A percentile compares a stretch with the other conserved stretches of the same genome.
These are phyloP conservation scores for Casuarius casuarius DNA, from an alignment of 2,113 vertebrate genomes.

Conservation along the genomic window DNA sequence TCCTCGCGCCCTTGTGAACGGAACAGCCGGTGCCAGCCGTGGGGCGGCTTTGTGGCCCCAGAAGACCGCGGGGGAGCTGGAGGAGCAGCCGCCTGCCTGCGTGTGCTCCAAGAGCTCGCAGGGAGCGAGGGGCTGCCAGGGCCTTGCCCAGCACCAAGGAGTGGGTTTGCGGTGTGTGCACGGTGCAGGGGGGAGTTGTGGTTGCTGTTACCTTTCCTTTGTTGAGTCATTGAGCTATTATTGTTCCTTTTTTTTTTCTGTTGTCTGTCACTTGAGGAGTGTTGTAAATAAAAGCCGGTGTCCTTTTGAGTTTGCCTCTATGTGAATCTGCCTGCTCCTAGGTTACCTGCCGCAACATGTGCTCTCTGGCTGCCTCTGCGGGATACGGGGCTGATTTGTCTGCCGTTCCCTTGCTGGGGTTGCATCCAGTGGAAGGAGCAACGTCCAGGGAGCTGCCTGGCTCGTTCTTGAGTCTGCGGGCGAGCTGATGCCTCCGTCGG, in stretches of 20 bases:
- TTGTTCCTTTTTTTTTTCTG: slow-evolving; percentile 25
- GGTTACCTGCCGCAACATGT: not conserved
- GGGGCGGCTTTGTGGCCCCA: not conserved
- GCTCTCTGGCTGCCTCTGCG: accelerated
- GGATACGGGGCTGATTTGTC: accelerated
- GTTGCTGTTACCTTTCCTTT: slow-evolving; percentile 44
- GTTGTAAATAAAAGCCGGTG: slow-evolving; percentile 76
- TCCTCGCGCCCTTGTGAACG: accelerated
- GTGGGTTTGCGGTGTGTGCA: not conserved
- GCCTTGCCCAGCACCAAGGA: not conserved
- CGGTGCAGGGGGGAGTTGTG: not conserved
- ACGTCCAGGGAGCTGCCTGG: accelerated
- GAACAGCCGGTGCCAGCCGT: accelerated
- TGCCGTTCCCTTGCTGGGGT: accelerated
- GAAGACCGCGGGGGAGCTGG: not conserved
- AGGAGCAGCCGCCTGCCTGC: not conserved
- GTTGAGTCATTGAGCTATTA: slow-evolving; percentile 31
- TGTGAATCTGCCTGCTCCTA: not conserved
- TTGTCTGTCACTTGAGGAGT: slow-evolving; percentile 73
- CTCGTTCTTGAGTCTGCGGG: accelerated
- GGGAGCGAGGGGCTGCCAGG: not conserved
- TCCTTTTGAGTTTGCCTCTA: slow-evolving; percentile 65
- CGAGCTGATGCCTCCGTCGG: accelerated
- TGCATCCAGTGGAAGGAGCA: not conserved
- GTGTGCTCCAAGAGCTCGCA: accelerated